phyloP scores from a whole-genome alignment of 1,140 invertebrate species.

The Anoplophora glabripennis region DNA sequence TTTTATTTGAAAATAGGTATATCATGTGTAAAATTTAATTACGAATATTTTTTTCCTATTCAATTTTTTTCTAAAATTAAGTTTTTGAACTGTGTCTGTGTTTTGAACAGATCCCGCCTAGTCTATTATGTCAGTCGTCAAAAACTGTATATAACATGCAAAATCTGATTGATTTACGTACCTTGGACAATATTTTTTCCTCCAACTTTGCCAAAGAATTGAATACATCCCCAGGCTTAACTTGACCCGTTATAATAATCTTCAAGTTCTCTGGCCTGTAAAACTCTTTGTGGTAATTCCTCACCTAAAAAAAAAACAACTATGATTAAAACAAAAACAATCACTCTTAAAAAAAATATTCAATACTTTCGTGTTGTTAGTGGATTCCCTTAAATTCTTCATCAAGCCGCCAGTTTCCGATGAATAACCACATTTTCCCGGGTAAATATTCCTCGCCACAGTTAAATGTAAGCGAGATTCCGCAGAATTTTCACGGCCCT shows the following conservation, averaged over 20 bases:
- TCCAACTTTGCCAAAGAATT: conserved; percentile 69
- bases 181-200: conserved; percentile 75
- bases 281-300: conserved; percentile 77
- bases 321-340: conserved; percentile 43
- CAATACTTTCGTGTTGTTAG: conserved; percentile 74
- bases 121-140: too few species aligned
- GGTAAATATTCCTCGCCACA: conserved; percentile 70
- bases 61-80: too few species aligned
- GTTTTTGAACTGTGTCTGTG: too few species aligned
- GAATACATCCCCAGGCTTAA: conserved; percentile 75
- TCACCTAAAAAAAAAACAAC: conserved; percentile 57
- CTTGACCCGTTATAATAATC: conserved; percentile 78
- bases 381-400: conserved; percentile 78
- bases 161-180: too few species aligned
- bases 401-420: conserved; percentile 81
- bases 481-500: conserved; percentile 78
- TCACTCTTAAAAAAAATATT: not conserved
- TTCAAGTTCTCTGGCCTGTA: conserved; percentile 89
- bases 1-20: too few species aligned
- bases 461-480: conserved; percentile 63
- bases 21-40: too few species aligned
- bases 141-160: too few species aligned
- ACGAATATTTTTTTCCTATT: too few species aligned
- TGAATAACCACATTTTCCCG: conserved; percentile 77
- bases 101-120: too few species aligned